Conservation (phyloP, 2,797 vertebrate genomes). For the Balearica regulorum region DNA sequence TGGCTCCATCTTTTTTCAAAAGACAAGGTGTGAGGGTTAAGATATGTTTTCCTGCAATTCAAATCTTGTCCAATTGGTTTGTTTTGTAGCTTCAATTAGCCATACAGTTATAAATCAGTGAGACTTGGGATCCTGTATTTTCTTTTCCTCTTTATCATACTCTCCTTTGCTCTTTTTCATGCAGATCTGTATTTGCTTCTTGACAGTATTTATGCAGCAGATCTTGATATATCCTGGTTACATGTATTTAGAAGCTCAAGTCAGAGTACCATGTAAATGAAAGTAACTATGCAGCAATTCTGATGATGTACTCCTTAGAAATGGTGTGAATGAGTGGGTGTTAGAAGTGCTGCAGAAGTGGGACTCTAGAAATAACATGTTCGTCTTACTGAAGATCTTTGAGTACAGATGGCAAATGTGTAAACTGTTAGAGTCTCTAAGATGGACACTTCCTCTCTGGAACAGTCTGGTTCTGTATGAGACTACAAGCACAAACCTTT, state of each 20-base stretch:
- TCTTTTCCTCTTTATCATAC: not conserved
- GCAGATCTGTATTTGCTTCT: not conserved
- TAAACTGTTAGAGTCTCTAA: slow-evolving; percentile 5
- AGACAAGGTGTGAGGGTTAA: not conserved
- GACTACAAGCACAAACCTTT: not conserved
- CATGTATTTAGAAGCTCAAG: not conserved
- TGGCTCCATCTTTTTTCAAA: not conserved
- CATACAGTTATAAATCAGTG: not conserved
- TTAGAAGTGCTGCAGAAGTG: slow-evolving; percentile 31
- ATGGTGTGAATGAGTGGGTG: slow-evolving; percentile 45
- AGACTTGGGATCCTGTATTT: not conserved
- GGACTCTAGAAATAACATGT: slow-evolving; percentile 46
- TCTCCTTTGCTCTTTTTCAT: not conserved
- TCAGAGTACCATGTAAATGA: not conserved
- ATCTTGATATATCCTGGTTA: not conserved
- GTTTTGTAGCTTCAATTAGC: not conserved
- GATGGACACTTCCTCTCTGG: slow-evolving; percentile 23
- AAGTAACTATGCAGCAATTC: slow-evolving; percentile 14
- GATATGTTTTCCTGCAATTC: not conserved
- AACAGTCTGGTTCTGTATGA: not conserved
- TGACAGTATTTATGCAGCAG: not conserved
- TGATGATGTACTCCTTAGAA: slow-evolving; percentile 7
- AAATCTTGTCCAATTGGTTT: not conserved
- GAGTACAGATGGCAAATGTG: slow-evolving; percentile 43
- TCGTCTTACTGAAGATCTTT: slow-evolving; percentile 16